Conservation (phyloP, 2,113 vertebrate genomes). For the Apteryx mantelli region DNA sequence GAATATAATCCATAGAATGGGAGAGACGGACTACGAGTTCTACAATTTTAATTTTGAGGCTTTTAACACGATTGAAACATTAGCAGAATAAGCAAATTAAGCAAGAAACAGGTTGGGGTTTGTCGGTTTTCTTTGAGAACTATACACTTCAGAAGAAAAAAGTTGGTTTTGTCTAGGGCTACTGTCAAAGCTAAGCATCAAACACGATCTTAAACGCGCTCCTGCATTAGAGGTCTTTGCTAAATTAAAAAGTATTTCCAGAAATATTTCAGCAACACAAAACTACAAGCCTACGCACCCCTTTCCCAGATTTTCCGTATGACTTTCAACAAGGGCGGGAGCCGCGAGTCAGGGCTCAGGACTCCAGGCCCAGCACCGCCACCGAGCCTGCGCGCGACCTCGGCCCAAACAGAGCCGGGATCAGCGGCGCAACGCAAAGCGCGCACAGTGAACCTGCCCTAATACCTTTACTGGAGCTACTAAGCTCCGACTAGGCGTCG, state of each 20-base stretch:
- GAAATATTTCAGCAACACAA: background rate
- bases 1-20: accelerated
- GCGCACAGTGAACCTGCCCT: background rate
- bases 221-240: background rate
- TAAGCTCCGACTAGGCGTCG: background rate
- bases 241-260: background rate
- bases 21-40: background rate
- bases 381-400: background rate
- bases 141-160: background rate
- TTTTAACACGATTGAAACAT: background rate
- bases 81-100: background rate
- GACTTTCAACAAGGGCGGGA: background rate
- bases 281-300: background rate
- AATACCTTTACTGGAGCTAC: background rate
- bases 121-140: background rate
- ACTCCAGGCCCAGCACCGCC: background rate
- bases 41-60: background rate
- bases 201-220: background rate
- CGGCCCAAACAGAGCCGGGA: background rate
- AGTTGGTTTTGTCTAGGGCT: background rate
- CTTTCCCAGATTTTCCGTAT: background rate
- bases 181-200: background rate
- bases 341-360: background rate
- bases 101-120: too few species aligned
- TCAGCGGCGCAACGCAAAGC: background rate